Evolutionary conservation across 2,888 invertebrate genomes (phyloP).

Genomic region (Drosophila maculinotata): DNA sequence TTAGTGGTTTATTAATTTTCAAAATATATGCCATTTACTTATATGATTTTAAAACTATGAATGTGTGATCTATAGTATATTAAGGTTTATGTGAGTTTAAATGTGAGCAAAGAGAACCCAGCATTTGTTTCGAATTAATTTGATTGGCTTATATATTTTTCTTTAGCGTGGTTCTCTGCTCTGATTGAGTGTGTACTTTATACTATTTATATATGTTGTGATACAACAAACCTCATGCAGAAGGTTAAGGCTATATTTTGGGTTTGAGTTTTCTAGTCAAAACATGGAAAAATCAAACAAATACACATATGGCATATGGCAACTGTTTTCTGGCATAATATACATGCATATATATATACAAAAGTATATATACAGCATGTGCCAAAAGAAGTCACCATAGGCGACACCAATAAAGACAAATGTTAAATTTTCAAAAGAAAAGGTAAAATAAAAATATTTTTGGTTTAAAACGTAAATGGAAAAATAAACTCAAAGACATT

Average conservation of each 20-base stretch:
- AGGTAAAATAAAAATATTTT: constrained; percentile 24
- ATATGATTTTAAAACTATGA: constrained; percentile 33
- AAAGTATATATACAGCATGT: constrained; percentile 34
- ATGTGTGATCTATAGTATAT: constrained; percentile 30
- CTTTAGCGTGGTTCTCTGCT: constrained; percentile 36
- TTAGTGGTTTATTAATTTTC: constrained; percentile 34
- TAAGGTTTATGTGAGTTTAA: constrained; percentile 18
- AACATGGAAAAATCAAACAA: constrained; percentile 53
- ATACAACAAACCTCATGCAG: constrained; percentile 67
- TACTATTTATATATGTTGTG: constrained; percentile 20
- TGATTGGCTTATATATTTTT: constrained; percentile 7
- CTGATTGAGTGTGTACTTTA: constrained; percentile 24
- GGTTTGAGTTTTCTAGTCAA: constrained; percentile 47
- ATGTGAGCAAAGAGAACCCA: constrained; percentile 45
- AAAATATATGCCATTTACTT: constrained; percentile 37
- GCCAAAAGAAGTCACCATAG: constrained; percentile 35
- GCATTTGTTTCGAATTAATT: constrained; percentile 17
- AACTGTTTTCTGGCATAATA: constrained; percentile 44
- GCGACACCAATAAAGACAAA: constrained; percentile 44
- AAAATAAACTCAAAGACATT: constrained; percentile 46
- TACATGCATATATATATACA: constrained; percentile 22
- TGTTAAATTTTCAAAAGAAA: constrained; percentile 29
- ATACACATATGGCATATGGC: constrained; percentile 49
- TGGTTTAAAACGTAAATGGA: constrained; percentile 48
- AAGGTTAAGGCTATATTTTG: constrained; percentile 34